phyloP scores from a whole-genome alignment of 1,140 invertebrate genomes.

The Drosophila malerkotliana region DNA sequence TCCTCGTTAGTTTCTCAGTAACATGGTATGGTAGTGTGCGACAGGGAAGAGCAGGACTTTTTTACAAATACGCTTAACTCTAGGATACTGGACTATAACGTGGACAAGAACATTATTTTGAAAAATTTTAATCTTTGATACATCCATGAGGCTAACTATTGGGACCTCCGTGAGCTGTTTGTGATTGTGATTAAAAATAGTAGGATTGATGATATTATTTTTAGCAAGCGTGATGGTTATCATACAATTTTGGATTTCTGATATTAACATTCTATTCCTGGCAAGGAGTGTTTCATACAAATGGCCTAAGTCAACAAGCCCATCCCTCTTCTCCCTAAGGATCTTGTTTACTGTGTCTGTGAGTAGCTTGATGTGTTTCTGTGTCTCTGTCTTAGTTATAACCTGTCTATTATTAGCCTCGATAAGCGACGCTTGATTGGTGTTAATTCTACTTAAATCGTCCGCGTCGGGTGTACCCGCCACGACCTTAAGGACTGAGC shows the following conservation, averaged over 20 bases:
- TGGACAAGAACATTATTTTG: too few relatives aligned
- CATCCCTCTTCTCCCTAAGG: conserved; percentile 1
- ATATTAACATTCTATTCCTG: conserved; percentile 26
- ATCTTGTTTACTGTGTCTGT: conserved; percentile 1
- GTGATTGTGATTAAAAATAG: too few relatives aligned
- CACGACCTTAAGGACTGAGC: not conserved
- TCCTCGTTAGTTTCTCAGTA: too few relatives aligned
- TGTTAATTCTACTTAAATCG: too few relatives aligned
- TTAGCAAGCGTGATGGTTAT: conserved; percentile 4
- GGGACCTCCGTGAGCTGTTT: too few relatives aligned
- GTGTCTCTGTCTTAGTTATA: conserved; percentile 5
- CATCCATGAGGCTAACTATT: too few relatives aligned
- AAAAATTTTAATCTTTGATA: too few relatives aligned
- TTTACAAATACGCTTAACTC: too few relatives aligned
- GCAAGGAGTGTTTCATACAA: conserved; percentile 8
- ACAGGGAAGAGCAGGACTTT: too few relatives aligned
- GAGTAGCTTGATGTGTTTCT: not conserved
- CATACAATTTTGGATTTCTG: conserved; percentile 35
- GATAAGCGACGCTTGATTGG: not conserved
- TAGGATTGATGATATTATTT: too few relatives aligned
- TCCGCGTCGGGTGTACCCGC: not conserved
- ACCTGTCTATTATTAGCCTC: not conserved
- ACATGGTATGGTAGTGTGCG: too few relatives aligned
- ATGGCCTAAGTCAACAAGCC: not conserved
- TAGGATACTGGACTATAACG: too few relatives aligned